These are phyloP conservation scores for Gadus chalcogrammus DNA, from an alignment of 2,113 vertebrate genomes.

Conservation along the genomic window DNA sequence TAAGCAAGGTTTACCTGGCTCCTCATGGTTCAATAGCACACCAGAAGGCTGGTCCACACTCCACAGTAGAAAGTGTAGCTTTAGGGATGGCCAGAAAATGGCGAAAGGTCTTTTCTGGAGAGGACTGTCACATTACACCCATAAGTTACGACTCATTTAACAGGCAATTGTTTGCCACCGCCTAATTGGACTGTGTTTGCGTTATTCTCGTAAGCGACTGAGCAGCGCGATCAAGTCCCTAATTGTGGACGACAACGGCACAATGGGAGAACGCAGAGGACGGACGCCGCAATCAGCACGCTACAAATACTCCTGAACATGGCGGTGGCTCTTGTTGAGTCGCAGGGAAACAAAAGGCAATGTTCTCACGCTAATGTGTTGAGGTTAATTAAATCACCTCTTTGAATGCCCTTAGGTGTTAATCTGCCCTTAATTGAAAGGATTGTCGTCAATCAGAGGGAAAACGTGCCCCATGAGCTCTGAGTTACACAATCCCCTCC, in stretches of 20 bases:
- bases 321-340: constrained; percentile 30
- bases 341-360: constrained; percentile 44
- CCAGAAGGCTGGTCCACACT: neutral
- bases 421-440: constrained; percentile 70
- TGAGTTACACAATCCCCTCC: constrained; percentile 55
- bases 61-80: neutral
- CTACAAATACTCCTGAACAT: neutral
- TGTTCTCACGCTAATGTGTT: constrained; percentile 51
- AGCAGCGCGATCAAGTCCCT: neutral
- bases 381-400: constrained; percentile 69
- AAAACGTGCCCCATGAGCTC: constrained; percentile 52
- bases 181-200: neutral
- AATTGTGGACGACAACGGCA: neutral
- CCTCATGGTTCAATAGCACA: neutral
- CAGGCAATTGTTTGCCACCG: neutral
- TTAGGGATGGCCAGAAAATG: neutral
- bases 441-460: constrained; percentile 61
- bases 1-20: too few relatives aligned
- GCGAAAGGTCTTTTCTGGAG: neutral
- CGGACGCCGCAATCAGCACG: constrained; percentile 13
- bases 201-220: neutral
- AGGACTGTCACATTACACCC: neutral
- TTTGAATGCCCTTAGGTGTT: constrained; percentile 65
- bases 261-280: neutral
- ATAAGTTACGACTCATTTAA: neutral